Evolutionary conservation across 2,888 invertebrate species (phyloP), one percentile per base, ranked within the genome.

Genomic region (Amaurobius ferox): DNA sequence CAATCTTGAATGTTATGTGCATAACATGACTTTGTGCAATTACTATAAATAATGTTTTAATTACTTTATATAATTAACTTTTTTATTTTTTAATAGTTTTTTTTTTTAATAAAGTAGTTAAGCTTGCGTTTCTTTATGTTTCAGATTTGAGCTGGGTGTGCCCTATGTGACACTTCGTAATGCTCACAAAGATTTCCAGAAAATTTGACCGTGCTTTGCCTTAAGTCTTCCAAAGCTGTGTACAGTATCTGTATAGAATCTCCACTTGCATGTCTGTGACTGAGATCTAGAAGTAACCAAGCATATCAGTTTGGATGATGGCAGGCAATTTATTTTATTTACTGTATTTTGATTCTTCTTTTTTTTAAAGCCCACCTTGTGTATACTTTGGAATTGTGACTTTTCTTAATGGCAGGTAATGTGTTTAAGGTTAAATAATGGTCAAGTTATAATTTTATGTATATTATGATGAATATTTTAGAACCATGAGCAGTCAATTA

Each of bases 111-210:
- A n/a, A n/a, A n/a, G n/a, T n/a, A n/a, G n/a, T n/a, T n/a, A n/a
- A n/a, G n/a, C n/a, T n/a, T n/a, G n/a, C n/a, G n/a, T 19, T 40
- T 19, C 32, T 66, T 94, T 94, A 13, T 35, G 6, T 78, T 74
- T n/a, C 64, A 86, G 86, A 89, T 95, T 95, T 90, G 95, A 95
- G 92, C 92, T 95, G 39, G 95, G 95, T 32, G 93, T 95, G 89
- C 95, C 95, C 0, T 95, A 95, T 89, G 94, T 95, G 85, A 93
- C 72, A n/a, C 76, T 89, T n/a, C 73, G 79, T 16, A 88, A 88
- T 80, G 85, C 23, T 6, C 80, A 67, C 7, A 79, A 79, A 35
- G 68, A 74, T 35, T 64, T 16, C 23, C 71, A 81, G 11, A 85
- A 77, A 44, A 85, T 85, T 55, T 85, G 72, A n/a, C n/a, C n/a